phyloP scores from a whole-genome alignment of 64 coral and sea anemone species.

The Porites lutea region DNA sequence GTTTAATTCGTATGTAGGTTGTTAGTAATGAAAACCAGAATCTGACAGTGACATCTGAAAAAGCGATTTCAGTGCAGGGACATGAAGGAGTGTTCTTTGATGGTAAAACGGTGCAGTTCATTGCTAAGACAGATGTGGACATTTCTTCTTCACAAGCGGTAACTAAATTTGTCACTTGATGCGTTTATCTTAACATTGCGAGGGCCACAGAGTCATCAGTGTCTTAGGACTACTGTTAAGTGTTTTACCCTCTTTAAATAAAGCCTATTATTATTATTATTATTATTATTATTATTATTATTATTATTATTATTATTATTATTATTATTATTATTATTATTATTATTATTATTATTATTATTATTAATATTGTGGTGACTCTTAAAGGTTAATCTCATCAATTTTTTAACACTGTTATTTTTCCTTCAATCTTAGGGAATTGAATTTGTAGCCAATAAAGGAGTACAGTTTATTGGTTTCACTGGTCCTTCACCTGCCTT shows the following conservation, averaged over 20 bases:
- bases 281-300: too few species aligned
- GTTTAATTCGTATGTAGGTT: constrained; percentile 28
- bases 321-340: too few species aligned
- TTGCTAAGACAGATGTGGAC: constrained; percentile 32
- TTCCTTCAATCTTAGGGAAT: not conserved
- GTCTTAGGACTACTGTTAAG: too few species aligned
- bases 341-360: too few species aligned
- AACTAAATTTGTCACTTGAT: not conserved
- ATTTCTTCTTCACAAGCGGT: constrained; percentile 51
- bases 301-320: too few species aligned
- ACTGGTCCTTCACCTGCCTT: not conserved
- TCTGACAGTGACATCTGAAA: constrained; percentile 55
- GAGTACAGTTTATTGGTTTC: not conserved
- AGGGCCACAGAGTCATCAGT: too few species aligned
- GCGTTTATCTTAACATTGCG: too few species aligned
- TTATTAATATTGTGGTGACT: not conserved
- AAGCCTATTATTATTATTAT: too few species aligned
- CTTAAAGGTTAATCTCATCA: not conserved
- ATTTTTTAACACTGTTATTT: not conserved
- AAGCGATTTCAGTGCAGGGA: constrained; percentile 50
- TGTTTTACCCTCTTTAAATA: too few species aligned
- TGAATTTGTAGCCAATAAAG: not conserved
- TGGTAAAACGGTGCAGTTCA: constrained; percentile 63
- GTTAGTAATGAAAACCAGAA: constrained; percentile 85
- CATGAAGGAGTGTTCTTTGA: constrained; percentile 84